Conservation (phyloP, 2,797 vertebrate genomes). For the Coregonus ussuriensis region DNA sequence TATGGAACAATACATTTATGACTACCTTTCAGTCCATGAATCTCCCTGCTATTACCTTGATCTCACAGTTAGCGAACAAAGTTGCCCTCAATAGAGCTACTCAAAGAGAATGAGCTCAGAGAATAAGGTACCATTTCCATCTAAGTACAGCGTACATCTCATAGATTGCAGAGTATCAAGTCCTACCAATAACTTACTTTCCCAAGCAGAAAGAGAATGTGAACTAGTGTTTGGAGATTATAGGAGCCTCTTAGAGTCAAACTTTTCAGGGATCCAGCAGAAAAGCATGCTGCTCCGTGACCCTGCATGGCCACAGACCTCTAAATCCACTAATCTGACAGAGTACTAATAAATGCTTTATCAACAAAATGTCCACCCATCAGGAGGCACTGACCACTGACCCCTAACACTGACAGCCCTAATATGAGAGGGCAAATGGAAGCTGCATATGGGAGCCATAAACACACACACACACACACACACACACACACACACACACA, state of each 20-base stretch:
- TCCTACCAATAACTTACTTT: slow-evolving; percentile 23
- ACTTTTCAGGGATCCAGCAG: slow-evolving; percentile 48
- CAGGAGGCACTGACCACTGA: slow-evolving; percentile 66
- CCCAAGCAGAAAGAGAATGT: slow-evolving; percentile 11
- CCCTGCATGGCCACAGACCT: slow-evolving; percentile 38
- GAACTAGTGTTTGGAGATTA: slow-evolving; percentile 18
- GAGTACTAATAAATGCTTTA: slow-evolving; percentile 65
- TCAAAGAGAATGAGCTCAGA: background rate
- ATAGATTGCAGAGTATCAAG: background rate
- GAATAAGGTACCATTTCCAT: background rate
- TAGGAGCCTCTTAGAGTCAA: slow-evolving; percentile 32
- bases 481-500: no score
- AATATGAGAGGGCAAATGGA: slow-evolving; percentile 33
- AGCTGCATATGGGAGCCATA: slow-evolving; percentile 1
- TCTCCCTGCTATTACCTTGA: background rate
- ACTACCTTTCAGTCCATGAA: background rate
- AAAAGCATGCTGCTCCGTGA: slow-evolving; percentile 14
- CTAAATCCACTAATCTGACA: slow-evolving; percentile 62
- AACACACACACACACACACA: background rate
- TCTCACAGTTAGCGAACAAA: background rate
- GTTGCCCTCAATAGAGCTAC: background rate
- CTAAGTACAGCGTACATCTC: background rate
- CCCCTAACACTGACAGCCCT: slow-evolving; percentile 53
- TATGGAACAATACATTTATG: background rate
- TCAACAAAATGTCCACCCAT: slow-evolving; percentile 69